Percentiles rank a stretch among this genome's conserved stretches.
Evolutionary conservation across 2,888 invertebrate genomes (phyloP).

Genomic region (Trissoscelio sp.): DNA sequence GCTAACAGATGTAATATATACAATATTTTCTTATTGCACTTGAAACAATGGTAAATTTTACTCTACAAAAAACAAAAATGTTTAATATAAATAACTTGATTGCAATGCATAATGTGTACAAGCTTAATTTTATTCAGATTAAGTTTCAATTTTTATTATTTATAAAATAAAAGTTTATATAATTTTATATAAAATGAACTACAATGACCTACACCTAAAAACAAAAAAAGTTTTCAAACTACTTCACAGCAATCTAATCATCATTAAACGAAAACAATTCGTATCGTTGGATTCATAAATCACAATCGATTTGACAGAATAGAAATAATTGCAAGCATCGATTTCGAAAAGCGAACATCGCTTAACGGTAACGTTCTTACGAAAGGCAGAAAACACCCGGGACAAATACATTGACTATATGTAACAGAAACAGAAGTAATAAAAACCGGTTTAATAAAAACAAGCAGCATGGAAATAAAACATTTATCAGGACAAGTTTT

Average conservation of each 20-base stretch:
- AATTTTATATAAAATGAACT: neutral
- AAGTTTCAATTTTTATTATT: neutral
- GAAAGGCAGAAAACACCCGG: slow-evolving; percentile 44
- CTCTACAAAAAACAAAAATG: neutral
- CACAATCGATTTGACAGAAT: slow-evolving; percentile 9
- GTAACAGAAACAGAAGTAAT: slow-evolving; percentile 31
- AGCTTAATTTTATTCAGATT: neutral
- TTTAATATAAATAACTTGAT: neutral
- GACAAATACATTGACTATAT: slow-evolving; percentile 19
- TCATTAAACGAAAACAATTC: slow-evolving; percentile 11
- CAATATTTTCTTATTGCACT: neutral
- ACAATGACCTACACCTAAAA: neutral
- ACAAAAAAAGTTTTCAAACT: neutral
- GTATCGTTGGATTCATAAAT: neutral
- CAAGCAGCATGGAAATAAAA: slow-evolving; percentile 18
- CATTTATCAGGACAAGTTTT: slow-evolving; percentile 48
- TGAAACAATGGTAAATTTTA: neutral
- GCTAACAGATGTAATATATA: neutral
- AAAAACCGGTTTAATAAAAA: slow-evolving; percentile 54
- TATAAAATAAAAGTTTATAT: neutral
- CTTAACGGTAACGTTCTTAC: slow-evolving; percentile 57
- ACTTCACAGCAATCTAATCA: neutral
- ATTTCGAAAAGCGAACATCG: slow-evolving; percentile 16
- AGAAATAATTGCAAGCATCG: slow-evolving; percentile 22
- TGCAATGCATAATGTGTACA: neutral